Conservation (phyloP, 1,140 invertebrate species). For the Aphidius ervi region DNA sequence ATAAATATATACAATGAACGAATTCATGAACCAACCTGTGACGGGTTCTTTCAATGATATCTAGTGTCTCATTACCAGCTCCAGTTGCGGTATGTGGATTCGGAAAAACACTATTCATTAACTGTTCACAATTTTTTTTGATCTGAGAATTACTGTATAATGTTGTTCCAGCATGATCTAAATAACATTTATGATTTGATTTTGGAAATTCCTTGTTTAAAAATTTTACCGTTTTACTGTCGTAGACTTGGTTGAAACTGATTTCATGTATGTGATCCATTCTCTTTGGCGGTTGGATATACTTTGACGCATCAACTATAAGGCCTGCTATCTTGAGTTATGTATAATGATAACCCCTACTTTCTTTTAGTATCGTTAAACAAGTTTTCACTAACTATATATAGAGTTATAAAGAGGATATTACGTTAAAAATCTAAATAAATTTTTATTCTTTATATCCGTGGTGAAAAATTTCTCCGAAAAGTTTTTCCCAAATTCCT, state of each 20-base stretch:
- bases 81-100: conserved; percentile 79
- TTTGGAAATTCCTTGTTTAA: conserved; percentile 37
- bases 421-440: no score
- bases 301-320: no score
- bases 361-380: no score
- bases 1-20: conserved; percentile 6
- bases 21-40: conserved; percentile 58
- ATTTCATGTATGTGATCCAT: conserved; percentile 29
- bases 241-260: conserved; percentile 32
- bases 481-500: no score
- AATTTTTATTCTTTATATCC: no score
- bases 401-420: no score
- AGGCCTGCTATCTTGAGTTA: no score
- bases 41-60: conserved; percentile 77
- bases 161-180: conserved; percentile 88
- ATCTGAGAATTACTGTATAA: conserved; percentile 78
- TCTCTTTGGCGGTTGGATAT: background rate
- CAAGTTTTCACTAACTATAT: no score
- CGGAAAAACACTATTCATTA: conserved; percentile 70
- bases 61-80: conserved; percentile 70
- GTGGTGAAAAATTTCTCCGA: no score
- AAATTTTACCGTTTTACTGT: conserved; percentile 24
- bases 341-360: no score
- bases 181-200: conserved; percentile 55
- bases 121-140: conserved; percentile 59